phyloP scores from a whole-genome alignment of 2,888 invertebrate species.

The Perithous albicinctus region DNA sequence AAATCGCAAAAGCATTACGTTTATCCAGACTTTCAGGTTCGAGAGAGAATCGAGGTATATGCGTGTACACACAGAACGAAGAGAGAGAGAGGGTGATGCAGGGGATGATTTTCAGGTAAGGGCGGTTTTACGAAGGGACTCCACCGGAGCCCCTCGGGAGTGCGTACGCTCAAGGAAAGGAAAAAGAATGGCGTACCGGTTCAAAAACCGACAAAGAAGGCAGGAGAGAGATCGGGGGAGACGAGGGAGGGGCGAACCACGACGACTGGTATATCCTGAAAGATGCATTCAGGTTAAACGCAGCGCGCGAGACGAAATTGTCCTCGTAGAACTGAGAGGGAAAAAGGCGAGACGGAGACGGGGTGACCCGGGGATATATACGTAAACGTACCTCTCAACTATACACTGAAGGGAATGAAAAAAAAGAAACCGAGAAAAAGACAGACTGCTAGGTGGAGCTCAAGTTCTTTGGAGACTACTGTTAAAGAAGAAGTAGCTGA shows the following conservation, averaged over 20 bases:
- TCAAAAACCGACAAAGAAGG: slow-evolving; percentile 82
- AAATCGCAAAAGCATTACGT: slow-evolving; percentile 64
- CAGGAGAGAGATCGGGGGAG: slow-evolving; percentile 69
- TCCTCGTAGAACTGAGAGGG: slow-evolving; percentile 66
- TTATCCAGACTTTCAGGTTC: slow-evolving; percentile 62
- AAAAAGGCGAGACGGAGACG: slow-evolving; percentile 35
- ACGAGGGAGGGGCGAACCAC: slow-evolving; percentile 32
- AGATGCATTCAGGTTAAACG: slow-evolving; percentile 84
- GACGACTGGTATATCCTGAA: slow-evolving; percentile 81
- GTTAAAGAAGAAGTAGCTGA: slow-evolving; percentile 24
- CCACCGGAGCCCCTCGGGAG: slow-evolving; percentile 58
- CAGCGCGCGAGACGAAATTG: slow-evolving; percentile 79
- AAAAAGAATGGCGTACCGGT: slow-evolving; percentile 81
- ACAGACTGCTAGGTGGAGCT: slow-evolving; percentile 44
- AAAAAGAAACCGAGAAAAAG: slow-evolving; percentile 41
- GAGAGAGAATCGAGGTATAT: slow-evolving; percentile 51
- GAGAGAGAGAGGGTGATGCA: slow-evolving; percentile 65
- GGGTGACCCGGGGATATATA: slow-evolving; percentile 12
- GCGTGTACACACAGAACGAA: slow-evolving; percentile 50
- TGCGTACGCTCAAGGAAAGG: slow-evolving; percentile 61
- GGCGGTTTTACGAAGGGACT: slow-evolving; percentile 79
- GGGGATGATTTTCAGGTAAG: slow-evolving; percentile 84
- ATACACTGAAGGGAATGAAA: slow-evolving; percentile 28
- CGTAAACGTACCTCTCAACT: slow-evolving; percentile 7
- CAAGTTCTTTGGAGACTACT: slow-evolving; percentile 39